Evolutionary conservation across 2,888 invertebrate species (phyloP).

Genomic region (Melitaea athalia): DNA sequence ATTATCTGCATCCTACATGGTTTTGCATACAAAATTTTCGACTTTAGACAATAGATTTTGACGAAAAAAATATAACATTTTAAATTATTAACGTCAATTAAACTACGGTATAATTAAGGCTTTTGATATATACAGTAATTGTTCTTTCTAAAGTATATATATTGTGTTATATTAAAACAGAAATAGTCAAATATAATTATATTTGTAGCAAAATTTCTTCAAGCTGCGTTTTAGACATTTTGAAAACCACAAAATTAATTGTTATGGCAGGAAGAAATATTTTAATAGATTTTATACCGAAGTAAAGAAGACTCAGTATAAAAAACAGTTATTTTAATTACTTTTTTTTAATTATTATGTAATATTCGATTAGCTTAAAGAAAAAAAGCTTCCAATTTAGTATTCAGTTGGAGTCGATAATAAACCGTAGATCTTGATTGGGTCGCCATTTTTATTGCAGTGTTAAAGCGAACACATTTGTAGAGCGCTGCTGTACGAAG

Average conservation of each 20-base stretch:
- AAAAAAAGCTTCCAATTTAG: constrained; percentile 5
- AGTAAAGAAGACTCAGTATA: no score
- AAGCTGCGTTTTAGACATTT: not conserved
- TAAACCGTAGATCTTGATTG: constrained; percentile 24
- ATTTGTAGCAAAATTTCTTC: not conserved
- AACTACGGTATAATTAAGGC: no score
- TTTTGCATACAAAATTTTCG: constrained; percentile 3
- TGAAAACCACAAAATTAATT: not conserved
- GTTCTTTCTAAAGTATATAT: no score
- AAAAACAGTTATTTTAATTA: no score
- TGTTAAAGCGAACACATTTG: constrained; percentile 11
- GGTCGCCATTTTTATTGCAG: constrained; percentile 21
- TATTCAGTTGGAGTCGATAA: constrained; percentile 16
- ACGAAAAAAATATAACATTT: no score
- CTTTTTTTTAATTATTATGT: not conserved
- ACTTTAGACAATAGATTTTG: no score
- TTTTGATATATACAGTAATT: no score
- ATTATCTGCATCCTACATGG: constrained; percentile 14
- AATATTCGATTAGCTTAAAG: not conserved
- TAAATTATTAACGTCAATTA: no score
- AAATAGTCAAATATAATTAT: no score
- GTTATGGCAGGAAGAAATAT: no score
- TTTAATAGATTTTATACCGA: no score
- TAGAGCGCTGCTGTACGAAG: not conserved
- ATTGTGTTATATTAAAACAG: no score